A percentile compares a stretch with the other conserved stretches of the same genome.
These are phyloP conservation scores for Pedicia rivosa DNA, from an alignment of 2,888 invertebrate genomes.

Conservation along the genomic window DNA sequence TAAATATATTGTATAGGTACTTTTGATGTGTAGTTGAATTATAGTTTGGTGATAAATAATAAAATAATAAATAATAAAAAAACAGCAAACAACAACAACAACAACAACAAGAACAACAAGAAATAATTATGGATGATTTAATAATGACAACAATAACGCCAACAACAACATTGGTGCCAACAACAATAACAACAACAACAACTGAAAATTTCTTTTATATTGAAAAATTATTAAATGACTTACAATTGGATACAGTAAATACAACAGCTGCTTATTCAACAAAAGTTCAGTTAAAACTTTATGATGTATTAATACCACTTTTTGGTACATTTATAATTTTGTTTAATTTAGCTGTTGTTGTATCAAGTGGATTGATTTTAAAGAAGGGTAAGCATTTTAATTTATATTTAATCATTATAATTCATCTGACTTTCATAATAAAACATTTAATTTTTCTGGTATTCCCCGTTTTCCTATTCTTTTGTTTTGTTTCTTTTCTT, in stretches of 20 bases:
- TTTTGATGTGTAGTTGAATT: no score
- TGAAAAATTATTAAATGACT: not conserved
- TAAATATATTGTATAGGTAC: no score
- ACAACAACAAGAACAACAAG: no score
- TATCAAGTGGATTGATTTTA: conserved; percentile 47
- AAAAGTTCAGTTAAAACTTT: conserved; percentile 31
- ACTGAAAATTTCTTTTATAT: not conserved
- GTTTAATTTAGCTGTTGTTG: conserved; percentile 42
- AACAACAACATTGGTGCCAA: not conserved
- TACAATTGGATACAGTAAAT: not conserved
- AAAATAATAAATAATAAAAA: not conserved
- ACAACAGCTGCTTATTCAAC: not conserved
- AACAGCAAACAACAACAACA: not conserved
- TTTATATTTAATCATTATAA: no score
- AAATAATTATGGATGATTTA: no score
- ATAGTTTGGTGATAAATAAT: not conserved
- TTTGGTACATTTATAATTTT: conserved; percentile 39
- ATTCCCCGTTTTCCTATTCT: no score
- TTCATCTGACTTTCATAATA: no score
- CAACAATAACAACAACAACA: not conserved
- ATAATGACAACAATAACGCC: not conserved
- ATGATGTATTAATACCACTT: conserved; percentile 37
- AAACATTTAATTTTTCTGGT: no score
- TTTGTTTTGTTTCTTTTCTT: no score
- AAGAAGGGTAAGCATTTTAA: conserved; percentile 35